Percentiles rank a stretch among this genome's conserved stretches.
Evolutionary conservation across 2,113 vertebrate genomes (phyloP).

Genomic region (Kryptolebias marmoratus): DNA sequence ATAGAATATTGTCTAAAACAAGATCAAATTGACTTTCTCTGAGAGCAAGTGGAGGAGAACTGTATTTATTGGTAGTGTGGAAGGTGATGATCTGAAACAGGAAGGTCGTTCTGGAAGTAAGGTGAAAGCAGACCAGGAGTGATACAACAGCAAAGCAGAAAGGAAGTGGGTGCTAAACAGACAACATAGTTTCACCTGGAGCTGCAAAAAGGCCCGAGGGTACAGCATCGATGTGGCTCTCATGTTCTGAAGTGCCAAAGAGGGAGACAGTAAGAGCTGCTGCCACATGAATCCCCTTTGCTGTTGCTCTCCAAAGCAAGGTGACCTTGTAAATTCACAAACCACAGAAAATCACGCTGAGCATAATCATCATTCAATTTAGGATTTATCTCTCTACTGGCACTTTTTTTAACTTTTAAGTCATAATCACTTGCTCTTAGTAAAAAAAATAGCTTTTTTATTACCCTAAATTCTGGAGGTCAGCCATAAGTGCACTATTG

Average conservation of each 20-base stretch:
- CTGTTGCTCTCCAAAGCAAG: conserved; percentile 44
- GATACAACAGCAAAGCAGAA: conserved; percentile 20
- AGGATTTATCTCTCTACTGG: conserved; percentile 40
- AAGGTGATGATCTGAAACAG: conserved; percentile 25
- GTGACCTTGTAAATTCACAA: conserved; percentile 61
- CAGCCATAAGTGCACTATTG: conserved; percentile 17
- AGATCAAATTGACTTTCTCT: conserved; percentile 18
- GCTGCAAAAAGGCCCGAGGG: conserved; percentile 36
- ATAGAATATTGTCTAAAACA: conserved; percentile 14
- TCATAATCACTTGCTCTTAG: conserved; percentile 18
- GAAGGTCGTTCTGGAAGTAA: conserved; percentile 36
- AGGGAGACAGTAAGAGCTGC: conserved; percentile 27
- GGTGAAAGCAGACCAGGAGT: conserved; percentile 24
- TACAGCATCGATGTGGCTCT: conserved; percentile 20
- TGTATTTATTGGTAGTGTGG: conserved; percentile 20
- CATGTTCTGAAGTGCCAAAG: conserved; percentile 27
- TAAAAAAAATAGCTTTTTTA: neutral
- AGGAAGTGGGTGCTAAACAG: conserved; percentile 1
- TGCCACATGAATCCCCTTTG: conserved; percentile 37
- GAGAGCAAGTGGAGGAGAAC: conserved; percentile 17
- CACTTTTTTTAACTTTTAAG: conserved; percentile 51
- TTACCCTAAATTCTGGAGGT: conserved; percentile 4
- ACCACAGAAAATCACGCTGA: conserved; percentile 44
- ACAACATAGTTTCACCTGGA: conserved; percentile 12
- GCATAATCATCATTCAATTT: conserved; percentile 50